Conservation (phyloP, 1,140 invertebrate species). For the Manduca sexta region DNA sequence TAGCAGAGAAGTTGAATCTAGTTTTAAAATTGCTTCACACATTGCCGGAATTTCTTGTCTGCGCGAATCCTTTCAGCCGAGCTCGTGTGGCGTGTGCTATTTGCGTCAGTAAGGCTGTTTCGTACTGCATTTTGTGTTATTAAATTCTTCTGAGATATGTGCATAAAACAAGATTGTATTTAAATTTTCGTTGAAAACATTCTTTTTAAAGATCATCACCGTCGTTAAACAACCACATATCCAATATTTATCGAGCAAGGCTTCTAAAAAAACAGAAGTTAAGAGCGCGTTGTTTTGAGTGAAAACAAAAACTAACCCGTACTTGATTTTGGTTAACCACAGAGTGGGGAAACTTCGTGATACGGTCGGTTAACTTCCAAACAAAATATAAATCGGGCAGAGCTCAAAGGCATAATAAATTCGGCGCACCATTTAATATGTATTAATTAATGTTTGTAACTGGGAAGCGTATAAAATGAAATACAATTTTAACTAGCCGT, state of each 20-base stretch:
- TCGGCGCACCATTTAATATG: too few relatives aligned
- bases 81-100: not conserved
- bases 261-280: conserved; percentile 68
- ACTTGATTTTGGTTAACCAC: conserved; percentile 7
- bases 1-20: not conserved
- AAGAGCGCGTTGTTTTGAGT: conserved; percentile 58
- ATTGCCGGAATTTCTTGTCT: not conserved
- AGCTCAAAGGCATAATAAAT: too few relatives aligned
- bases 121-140: not conserved
- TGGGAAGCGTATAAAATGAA: too few relatives aligned
- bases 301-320: conserved; percentile 50
- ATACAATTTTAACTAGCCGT: too few relatives aligned
- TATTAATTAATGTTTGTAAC: too few relatives aligned
- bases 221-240: conserved; percentile 34
- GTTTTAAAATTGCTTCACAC: not conserved
- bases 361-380: conserved; percentile 8
- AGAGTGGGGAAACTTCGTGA: conserved; percentile 10
- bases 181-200: not conserved
- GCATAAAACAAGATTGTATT: not conserved
- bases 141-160: not conserved
- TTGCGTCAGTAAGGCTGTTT: not conserved
- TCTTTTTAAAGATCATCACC: conserved; percentile 28
- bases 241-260: conserved; percentile 45
- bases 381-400: not conserved
- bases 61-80: not conserved